A percentile compares a stretch with the other conserved stretches of the same genome.
Conservation (phyloP, 1,140 invertebrate species). For the Ditylenchus dipsaci region DNA sequence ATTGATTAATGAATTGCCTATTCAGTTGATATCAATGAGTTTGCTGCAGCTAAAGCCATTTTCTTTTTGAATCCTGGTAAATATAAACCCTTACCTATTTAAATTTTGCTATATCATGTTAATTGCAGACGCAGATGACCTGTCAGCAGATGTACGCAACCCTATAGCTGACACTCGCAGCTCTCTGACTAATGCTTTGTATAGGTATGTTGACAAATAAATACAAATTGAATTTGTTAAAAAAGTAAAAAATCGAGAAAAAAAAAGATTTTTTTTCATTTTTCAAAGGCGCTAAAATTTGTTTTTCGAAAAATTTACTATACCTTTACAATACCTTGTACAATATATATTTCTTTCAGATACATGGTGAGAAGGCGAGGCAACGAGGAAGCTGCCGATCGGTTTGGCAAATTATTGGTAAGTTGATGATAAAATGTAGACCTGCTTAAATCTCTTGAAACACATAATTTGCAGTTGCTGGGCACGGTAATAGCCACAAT, state of each 20-base stretch:
- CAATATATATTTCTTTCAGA: neutral
- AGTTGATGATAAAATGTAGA: no score
- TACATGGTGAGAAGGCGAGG: conserved; percentile 48
- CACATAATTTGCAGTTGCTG: conserved; percentile 26
- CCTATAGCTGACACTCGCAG: conserved; percentile 42
- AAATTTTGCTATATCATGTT: neutral
- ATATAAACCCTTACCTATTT: conserved; percentile 19
- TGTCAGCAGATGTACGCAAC: conserved; percentile 26
- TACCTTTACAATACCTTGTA: no score
- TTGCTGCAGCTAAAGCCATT: conserved; percentile 56
- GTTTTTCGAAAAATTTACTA: no score
- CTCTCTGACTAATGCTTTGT: conserved; percentile 52
- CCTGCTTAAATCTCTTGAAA: neutral
- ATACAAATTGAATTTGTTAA: neutral
- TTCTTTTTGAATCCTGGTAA: conserved; percentile 58
- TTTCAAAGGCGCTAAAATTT: no score
- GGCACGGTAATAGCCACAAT: conserved; percentile 57
- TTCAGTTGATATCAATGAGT: conserved; percentile 48
- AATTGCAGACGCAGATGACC: conserved; percentile 54
- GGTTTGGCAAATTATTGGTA: neutral
- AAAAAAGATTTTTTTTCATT: no score
- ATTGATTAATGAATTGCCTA: neutral
- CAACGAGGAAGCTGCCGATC: conserved; percentile 28
- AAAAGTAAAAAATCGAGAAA: no score
- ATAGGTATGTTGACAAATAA: conserved; percentile 32